phyloP scores from a whole-genome alignment of 2,888 invertebrate species.

The Pandemis cinnamomeana region DNA sequence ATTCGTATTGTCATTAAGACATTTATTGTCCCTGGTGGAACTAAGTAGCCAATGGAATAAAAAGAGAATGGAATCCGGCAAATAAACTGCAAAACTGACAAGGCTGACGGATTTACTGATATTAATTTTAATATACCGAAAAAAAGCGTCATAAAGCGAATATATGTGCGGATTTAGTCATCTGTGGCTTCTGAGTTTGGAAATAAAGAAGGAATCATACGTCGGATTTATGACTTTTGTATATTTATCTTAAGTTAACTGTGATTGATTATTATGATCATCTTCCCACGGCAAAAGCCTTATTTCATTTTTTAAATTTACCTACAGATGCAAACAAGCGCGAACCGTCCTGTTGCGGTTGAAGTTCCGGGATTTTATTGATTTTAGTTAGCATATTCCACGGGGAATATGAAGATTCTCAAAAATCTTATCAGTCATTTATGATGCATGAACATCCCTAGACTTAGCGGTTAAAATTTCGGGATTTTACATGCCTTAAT shows the following conservation, averaged over 20 bases:
- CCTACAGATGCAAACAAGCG: too few relatives aligned
- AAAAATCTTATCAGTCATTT: too few relatives aligned
- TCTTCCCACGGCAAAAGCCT: background rate
- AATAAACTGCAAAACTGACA: conserved; percentile 38
- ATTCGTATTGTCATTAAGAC: conserved; percentile 51
- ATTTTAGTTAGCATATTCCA: too few relatives aligned
- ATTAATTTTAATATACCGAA: conserved; percentile 30
- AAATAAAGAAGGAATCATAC: conserved; percentile 20
- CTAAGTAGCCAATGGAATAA: conserved; percentile 43
- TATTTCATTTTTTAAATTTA: too few relatives aligned
- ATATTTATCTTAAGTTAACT: background rate
- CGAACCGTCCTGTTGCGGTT: too few relatives aligned
- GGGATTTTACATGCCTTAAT: too few relatives aligned
- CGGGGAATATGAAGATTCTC: too few relatives aligned
- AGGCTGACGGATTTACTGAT: conserved; percentile 36
- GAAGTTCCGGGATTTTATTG: too few relatives aligned
- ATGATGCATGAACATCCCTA: too few relatives aligned
- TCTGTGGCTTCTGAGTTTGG: conserved; percentile 7
- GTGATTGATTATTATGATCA: background rate
- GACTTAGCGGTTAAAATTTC: too few relatives aligned
- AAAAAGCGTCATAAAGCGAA: conserved; percentile 11
- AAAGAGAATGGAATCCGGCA: conserved; percentile 43
- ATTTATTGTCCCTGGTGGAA: conserved; percentile 47
- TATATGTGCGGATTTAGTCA: conserved; percentile 31
- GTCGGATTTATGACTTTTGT: conserved; percentile 17